These are phyloP conservation scores for Drosophila lini DNA, from an alignment of 1,140 invertebrate genomes.

Conservation along the genomic window DNA sequence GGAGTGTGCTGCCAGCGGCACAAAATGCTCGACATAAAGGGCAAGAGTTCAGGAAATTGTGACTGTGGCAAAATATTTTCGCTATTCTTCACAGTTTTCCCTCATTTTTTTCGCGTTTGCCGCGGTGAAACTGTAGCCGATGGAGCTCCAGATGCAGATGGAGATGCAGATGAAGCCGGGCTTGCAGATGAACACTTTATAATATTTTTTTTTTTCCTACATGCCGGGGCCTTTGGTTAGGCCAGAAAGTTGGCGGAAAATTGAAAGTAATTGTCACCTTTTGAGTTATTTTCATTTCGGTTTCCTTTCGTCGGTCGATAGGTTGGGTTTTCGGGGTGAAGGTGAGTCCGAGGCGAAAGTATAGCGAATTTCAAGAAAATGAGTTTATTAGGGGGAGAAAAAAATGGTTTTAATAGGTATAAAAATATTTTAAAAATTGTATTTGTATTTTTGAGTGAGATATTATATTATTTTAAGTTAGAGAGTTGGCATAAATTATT, in stretches of 20 bases:
- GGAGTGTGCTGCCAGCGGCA: conserved; percentile 69
- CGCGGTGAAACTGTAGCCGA: conserved; percentile 65
- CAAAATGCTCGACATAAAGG: conserved; percentile 79
- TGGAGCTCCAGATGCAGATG: conserved; percentile 36
- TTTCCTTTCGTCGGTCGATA: conserved; percentile 18
- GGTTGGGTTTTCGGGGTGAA: conserved; percentile 44
- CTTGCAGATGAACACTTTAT: conserved; percentile 28
- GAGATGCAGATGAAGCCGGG: conserved; percentile 32
- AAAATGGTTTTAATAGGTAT: neutral
- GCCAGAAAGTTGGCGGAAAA: conserved; percentile 57
- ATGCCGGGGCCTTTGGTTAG: conserved; percentile 22
- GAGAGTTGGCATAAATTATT: no score
- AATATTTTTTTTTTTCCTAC: conserved; percentile 23
- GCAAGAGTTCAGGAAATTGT: conserved; percentile 80
- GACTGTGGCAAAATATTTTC: conserved; percentile 72
- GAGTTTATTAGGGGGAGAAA: conserved; percentile 4
- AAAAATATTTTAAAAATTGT: neutral
- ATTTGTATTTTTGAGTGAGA: neutral
- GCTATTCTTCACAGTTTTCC: conserved; percentile 41
- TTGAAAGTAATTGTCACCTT: conserved; percentile 82
- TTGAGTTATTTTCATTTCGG: conserved; percentile 50
- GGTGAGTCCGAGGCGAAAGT: conserved; percentile 56
- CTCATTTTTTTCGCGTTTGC: conserved; percentile 24
- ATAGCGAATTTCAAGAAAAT: conserved; percentile 4
- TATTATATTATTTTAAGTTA: neutral